Evolutionary conservation across 1,140 invertebrate species (phyloP), one percentile per base, ranked within the genome.

Genomic region (Zaprionus capensis): DNA sequence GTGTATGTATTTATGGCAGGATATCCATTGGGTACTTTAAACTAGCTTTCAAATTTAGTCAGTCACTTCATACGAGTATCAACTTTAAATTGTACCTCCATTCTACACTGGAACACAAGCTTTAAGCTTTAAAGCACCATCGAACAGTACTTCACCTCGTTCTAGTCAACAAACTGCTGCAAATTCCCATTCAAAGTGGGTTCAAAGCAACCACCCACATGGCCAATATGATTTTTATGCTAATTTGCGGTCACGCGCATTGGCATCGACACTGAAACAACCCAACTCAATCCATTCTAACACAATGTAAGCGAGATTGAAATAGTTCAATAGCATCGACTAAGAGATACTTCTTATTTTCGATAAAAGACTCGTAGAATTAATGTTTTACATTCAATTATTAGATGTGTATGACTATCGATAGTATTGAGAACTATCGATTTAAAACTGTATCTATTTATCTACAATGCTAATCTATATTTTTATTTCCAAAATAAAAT

Each of bases 201-300:
- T 36, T 20, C 41, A 66, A 36, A 38, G 41, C 63, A 17, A 26
- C 2, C 62, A 53, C 63, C 74, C 82, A 78, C 82, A 86, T 71
- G 78, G 84, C 78, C 83, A 88, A 88, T 88, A 84, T 88, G 81
- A 88, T 88, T 88, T 88, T 90, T 88, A 88, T 88, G 84, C 84
- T 88, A 88, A 88, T 88, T 86, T 88, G 81, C 69, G 85, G 84
- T 88, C 85, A 90, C 84, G 78, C 84, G 70, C 84, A 71, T 75
- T 62, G 81, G 64, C 78, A 90, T 73, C 75, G 75, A 80, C 57
- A 62, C 77, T 57, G 80, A 63, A 61, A 24, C 51, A 64, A 67
- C 22, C 57, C 46, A 73, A 72, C 63, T 56, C 62, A 70, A 82
- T 76, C 63, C 56, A 63, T 71, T 34, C n/a, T 17, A 44, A 20